These are phyloP conservation scores for Brachyhypopomus gauderio DNA, from an alignment of 2,113 vertebrate genomes.

Conservation along the genomic window DNA sequence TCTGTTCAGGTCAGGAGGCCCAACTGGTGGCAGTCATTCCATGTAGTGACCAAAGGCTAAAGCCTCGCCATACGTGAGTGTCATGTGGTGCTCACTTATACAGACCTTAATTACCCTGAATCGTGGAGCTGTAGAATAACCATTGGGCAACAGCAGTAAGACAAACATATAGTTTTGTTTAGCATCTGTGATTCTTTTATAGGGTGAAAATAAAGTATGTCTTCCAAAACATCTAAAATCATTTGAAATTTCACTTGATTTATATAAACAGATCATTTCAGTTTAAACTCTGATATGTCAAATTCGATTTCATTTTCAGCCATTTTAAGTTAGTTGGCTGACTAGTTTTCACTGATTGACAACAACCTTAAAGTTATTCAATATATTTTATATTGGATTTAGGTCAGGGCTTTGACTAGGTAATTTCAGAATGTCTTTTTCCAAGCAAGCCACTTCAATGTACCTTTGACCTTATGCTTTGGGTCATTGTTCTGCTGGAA, in stretches of 20 bases:
- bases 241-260: too few species aligned
- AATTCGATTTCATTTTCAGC: too few species aligned
- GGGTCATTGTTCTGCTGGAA: not conserved
- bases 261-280: too few species aligned
- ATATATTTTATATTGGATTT: not conserved
- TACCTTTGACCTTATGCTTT: not conserved
- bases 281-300: too few species aligned
- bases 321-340: not conserved
- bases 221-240: too few species aligned
- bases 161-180: not conserved
- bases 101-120: not conserved
- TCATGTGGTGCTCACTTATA: not conserved
- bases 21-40: slow-evolving; percentile 95
- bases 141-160: not conserved
- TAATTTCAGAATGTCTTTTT: not conserved
- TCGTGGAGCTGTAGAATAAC: not conserved
- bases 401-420: not conserved
- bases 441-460: not conserved
- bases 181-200: too few species aligned
- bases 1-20: slow-evolving; percentile 82
- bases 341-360: not conserved
- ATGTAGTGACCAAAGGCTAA: slow-evolving; percentile 92
- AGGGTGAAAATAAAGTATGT: too few species aligned
- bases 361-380: not conserved
- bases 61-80: slow-evolving; percentile 93